phyloP scores from a whole-genome alignment of 2,888 invertebrate genomes.

The Ennomos quercinarius region DNA sequence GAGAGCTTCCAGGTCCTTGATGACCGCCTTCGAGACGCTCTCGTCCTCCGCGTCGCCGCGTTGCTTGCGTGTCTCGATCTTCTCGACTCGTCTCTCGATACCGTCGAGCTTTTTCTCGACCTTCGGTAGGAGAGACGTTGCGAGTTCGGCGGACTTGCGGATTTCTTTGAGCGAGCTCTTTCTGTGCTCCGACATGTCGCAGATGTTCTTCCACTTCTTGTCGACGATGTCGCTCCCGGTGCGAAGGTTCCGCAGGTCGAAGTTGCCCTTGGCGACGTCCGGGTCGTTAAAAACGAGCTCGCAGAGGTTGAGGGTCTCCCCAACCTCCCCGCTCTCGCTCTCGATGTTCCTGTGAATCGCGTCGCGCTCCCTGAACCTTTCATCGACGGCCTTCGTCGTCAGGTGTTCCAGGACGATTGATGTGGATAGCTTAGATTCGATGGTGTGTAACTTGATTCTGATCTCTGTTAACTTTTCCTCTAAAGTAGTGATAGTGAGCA shows the following conservation, averaged over 20 bases:
- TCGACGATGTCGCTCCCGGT: slow-evolving; percentile 89
- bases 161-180: slow-evolving; percentile 72
- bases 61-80: slow-evolving; percentile 74
- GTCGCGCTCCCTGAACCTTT: slow-evolving; percentile 89
- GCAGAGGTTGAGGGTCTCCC: slow-evolving; percentile 91
- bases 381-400: slow-evolving; percentile 88
- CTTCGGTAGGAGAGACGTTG: slow-evolving; percentile 87
- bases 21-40: slow-evolving; percentile 85
- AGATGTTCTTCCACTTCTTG: slow-evolving; percentile 92
- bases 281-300: slow-evolving; percentile 91
- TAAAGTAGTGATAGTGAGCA: slow-evolving; percentile 89
- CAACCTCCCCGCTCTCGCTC: slow-evolving; percentile 90
- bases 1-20: slow-evolving; percentile 86
- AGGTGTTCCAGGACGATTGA: slow-evolving; percentile 88
- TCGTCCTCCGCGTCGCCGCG: slow-evolving; percentile 77
- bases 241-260: slow-evolving; percentile 88
- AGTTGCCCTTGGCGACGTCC: slow-evolving; percentile 89
- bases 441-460: slow-evolving; percentile 89
- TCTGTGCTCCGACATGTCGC: slow-evolving; percentile 89
- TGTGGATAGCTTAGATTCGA: slow-evolving; percentile 89
- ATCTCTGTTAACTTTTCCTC: slow-evolving; percentile 90
- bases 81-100: slow-evolving; percentile 86
- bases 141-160: slow-evolving; percentile 87
- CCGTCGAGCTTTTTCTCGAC: slow-evolving; percentile 87
- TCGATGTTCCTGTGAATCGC: slow-evolving; percentile 91